These are phyloP conservation scores for Eumacrocentrus americanus DNA, from an alignment of 2,888 invertebrate genomes.

Conservation along the genomic window DNA sequence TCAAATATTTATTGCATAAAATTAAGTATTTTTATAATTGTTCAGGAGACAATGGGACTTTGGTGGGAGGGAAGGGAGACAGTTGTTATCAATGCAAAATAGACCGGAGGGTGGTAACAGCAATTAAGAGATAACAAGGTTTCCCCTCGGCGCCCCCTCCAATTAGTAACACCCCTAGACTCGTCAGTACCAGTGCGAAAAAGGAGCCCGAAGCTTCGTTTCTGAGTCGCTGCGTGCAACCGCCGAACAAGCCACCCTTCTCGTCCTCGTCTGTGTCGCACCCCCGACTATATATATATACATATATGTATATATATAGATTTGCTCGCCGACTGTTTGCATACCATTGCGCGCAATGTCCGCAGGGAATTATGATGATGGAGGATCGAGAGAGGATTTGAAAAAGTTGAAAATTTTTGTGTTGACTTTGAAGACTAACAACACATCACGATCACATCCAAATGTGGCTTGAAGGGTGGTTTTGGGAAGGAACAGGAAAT, in stretches of 20 bases:
- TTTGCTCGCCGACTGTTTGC: background rate
- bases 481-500: too few species aligned
- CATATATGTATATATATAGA: background rate
- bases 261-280: background rate
- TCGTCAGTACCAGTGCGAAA: background rate
- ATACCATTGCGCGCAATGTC: background rate
- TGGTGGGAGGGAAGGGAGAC: background rate
- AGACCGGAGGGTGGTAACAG: constrained; percentile 56
- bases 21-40: background rate
- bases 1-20: too few species aligned
- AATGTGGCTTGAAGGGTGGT: too few species aligned
- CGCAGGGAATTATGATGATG: background rate
- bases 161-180: constrained; percentile 60
- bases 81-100: constrained; percentile 48
- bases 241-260: background rate
- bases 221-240: constrained; percentile 8
- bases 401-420: background rate
- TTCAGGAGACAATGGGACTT: background rate
- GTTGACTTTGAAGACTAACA: too few species aligned
- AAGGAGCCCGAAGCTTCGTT: constrained; percentile 4
- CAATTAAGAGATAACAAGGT: constrained; percentile 63
- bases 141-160: constrained; percentile 58
- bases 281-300: background rate
- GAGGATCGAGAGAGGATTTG: too few species aligned
- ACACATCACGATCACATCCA: too few species aligned